phyloP scores from a whole-genome alignment of 2,113 vertebrate genomes.

The Prochilodus magdalenae region DNA sequence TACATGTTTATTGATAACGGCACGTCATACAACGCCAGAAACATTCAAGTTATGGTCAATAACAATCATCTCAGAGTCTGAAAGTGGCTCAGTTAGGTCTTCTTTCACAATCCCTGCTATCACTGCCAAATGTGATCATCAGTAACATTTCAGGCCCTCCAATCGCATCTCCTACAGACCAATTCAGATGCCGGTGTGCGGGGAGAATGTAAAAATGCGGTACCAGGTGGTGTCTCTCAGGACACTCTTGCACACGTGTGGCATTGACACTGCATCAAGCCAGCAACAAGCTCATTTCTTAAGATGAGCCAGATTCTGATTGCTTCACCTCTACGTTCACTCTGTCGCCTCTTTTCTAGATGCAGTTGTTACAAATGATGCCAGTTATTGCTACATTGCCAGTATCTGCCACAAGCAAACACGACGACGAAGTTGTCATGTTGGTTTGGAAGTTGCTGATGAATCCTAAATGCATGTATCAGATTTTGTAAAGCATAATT shows the following conservation, averaged over 20 bases:
- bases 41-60: too few relatives aligned
- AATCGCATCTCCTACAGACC: too few relatives aligned
- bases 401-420: too few relatives aligned
- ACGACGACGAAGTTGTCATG: not conserved
- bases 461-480: not conserved
- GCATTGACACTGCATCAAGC: not conserved
- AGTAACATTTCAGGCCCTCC: too few relatives aligned
- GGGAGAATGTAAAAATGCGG: too few relatives aligned
- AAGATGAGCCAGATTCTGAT: not conserved
- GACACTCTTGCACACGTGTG: not conserved
- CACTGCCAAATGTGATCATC: too few relatives aligned
- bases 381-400: not conserved
- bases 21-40: too few relatives aligned
- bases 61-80: too few relatives aligned
- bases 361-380: not conserved
- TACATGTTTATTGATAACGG: too few relatives aligned
- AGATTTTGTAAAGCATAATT: not conserved
- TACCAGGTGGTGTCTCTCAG: not conserved
- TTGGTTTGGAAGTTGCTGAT: not conserved
- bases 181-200: too few relatives aligned
- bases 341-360: not conserved
- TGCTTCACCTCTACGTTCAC: not conserved
- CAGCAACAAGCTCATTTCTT: not conserved
- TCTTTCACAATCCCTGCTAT: too few relatives aligned
- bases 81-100: too few relatives aligned